Evolutionary conservation across 2,888 invertebrate genomes (phyloP).

Genomic region (Dasysyrphus albostriatus): DNA sequence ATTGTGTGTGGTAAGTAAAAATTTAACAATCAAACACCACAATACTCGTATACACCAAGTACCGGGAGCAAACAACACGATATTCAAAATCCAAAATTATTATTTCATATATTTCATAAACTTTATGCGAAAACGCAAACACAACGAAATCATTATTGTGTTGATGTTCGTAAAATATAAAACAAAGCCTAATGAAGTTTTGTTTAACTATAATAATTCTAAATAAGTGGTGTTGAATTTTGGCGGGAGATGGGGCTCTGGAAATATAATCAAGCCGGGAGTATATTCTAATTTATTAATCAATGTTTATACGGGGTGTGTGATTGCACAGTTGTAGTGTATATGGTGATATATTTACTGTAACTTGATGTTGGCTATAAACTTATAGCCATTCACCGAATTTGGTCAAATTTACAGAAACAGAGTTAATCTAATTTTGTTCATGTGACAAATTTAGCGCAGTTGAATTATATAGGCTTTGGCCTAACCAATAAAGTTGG

Average conservation of each 20-base stretch:
- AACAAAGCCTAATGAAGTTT: neutral
- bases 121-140: neutral
- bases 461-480: neutral
- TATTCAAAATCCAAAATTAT: constrained; percentile 7
- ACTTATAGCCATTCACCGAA: neutral
- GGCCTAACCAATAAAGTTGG: neutral
- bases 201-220: constrained; percentile 2
- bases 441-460: neutral
- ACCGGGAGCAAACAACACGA: neutral
- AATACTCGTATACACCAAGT: neutral
- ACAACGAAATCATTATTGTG: constrained; percentile 4
- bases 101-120: constrained; percentile 18
- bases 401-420: neutral
- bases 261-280: neutral
- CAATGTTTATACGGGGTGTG: neutral
- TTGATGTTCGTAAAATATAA: constrained; percentile 2
- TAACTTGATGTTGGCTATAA: neutral
- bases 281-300: constrained; percentile 9
- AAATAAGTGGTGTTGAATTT: constrained; percentile 1
- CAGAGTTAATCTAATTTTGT: neutral
- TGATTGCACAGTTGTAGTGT: neutral
- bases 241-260: neutral
- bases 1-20: constrained; percentile 1
- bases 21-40: constrained; percentile 14
- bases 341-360: neutral